phyloP scores from a whole-genome alignment of 1,140 invertebrate species.

The Plectrocnemia conspersa region DNA sequence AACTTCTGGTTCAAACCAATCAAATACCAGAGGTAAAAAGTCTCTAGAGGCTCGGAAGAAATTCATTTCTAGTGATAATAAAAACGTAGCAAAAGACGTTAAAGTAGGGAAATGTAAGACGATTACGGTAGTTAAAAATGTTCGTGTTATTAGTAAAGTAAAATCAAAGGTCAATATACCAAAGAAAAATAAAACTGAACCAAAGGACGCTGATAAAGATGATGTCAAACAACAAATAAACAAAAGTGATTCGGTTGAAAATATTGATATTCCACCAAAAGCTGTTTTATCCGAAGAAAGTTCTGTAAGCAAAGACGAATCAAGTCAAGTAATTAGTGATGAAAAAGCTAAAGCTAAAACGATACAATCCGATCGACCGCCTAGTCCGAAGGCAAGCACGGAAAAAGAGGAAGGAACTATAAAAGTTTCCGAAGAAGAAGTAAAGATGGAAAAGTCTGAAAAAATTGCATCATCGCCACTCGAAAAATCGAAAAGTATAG shows the following conservation, averaged over 20 bases:
- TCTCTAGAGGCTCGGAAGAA: no score
- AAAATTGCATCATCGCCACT: background rate
- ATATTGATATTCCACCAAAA: no score
- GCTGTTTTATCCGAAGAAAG: conserved; percentile 6
- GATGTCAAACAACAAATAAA: conserved; percentile 1
- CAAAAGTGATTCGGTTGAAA: background rate
- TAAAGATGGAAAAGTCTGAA: conserved; percentile 6
- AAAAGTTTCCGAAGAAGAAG: background rate
- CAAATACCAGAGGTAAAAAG: no score
- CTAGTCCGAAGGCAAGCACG: background rate
- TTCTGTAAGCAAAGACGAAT: conserved; percentile 7
- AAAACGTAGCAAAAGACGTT: no score
- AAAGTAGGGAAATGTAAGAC: no score
- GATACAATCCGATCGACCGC: conserved; percentile 7
- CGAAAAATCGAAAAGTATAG: conserved; percentile 16
- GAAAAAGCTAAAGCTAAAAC: conserved; percentile 14
- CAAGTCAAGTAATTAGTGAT: no score
- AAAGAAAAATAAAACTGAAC: conserved; percentile 22
- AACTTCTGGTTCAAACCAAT: no score
- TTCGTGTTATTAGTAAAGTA: background rate
- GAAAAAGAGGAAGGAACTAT: background rate
- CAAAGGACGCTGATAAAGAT: conserved; percentile 10
- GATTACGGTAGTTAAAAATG: background rate
- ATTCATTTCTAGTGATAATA: no score
- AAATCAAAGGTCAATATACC: conserved; percentile 15